These are phyloP conservation scores for Ramphastos sulfuratus DNA, from an alignment of 2,113 vertebrate genomes.

Conservation along the genomic window DNA sequence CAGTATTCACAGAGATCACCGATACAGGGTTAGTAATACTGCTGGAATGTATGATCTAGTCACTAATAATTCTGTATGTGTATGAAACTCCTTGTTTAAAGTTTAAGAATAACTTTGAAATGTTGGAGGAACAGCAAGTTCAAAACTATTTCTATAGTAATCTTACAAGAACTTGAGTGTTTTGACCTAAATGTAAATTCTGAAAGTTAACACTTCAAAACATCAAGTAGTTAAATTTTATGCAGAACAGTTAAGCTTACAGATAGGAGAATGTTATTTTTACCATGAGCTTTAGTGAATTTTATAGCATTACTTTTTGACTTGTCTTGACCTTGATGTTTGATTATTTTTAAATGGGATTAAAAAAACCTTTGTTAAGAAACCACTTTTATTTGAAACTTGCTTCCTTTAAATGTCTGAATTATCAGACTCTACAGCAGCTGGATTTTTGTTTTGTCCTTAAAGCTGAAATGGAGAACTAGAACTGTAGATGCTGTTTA, in stretches of 20 bases:
- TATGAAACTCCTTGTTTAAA: background rate
- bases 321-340: background rate
- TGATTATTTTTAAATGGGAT: background rate
- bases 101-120: background rate
- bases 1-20: conserved; percentile 93
- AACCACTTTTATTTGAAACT: background rate
- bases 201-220: background rate
- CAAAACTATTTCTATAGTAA: background rate
- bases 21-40: conserved; percentile 89
- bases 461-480: background rate
- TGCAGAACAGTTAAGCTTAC: background rate
- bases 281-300: background rate
- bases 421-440: background rate
- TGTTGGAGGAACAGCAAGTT: background rate
- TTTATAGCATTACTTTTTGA: background rate
- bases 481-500: background rate
- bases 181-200: background rate
- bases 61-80: background rate
- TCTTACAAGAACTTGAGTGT: background rate
- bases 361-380: background rate
- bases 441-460: background rate
- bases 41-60: background rate
- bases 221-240: background rate
- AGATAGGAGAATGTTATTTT: background rate
- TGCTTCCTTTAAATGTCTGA: background rate